Conservation (phyloP, 2,888 invertebrate genomes). For the Theretra japonica region DNA sequence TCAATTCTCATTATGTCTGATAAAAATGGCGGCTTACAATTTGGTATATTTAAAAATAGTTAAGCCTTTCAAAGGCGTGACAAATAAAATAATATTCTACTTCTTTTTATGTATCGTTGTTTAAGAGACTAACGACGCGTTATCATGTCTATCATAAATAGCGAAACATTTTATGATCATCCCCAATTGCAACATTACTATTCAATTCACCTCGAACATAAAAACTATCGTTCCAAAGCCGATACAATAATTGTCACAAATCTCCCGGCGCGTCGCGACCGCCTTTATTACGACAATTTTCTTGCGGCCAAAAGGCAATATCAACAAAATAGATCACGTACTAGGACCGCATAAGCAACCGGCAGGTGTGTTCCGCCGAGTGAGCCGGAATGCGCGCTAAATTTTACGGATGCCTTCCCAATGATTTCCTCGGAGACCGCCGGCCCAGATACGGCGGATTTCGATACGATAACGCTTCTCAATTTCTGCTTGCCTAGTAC, state of each 20-base stretch:
- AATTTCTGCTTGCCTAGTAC: conserved; percentile 76
- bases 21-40: background rate
- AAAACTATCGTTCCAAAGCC: conserved; percentile 9
- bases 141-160: no score
- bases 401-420: conserved; percentile 90
- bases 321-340: conserved; percentile 75
- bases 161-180: no score
- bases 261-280: conserved; percentile 34
- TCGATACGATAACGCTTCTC: conserved; percentile 83
- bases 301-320: conserved; percentile 54
- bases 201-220: background rate
- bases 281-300: conserved; percentile 25
- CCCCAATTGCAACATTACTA: background rate
- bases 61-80: no score
- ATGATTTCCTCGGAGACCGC: conserved; percentile 91
- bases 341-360: conserved; percentile 71
- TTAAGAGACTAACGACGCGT: no score
- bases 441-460: conserved; percentile 83
- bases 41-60: background rate
- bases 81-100: background rate
- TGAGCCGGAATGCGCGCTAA: conserved; percentile 83
- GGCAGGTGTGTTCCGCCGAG: conserved; percentile 80
- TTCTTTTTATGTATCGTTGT: background rate
- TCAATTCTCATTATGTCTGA: conserved; percentile 1
- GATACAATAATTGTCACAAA: conserved; percentile 26